phyloP scores from a whole-genome alignment of 2,888 invertebrate species.

The Ernsta delagoae region DNA sequence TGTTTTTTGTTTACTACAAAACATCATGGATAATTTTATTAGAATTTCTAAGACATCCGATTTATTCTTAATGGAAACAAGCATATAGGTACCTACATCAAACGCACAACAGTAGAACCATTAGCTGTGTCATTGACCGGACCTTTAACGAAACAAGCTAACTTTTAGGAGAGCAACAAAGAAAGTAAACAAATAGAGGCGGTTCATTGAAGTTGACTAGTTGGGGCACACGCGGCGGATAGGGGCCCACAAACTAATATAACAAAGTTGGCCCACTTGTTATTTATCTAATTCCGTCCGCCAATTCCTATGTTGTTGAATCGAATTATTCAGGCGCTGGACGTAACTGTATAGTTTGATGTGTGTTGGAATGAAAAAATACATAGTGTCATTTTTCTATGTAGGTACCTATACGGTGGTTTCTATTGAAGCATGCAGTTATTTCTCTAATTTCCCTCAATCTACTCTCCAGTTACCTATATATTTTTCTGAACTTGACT shows the following conservation, averaged over 20 bases:
- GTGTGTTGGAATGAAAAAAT: neutral
- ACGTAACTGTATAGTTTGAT: neutral
- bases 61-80: too few species aligned
- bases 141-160: conserved; percentile 7
- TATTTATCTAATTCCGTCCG: conserved; percentile 57
- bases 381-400: neutral
- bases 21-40: too few species aligned
- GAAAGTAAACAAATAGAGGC: conserved; percentile 50
- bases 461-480: too few species aligned
- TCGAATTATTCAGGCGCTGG: conserved; percentile 16
- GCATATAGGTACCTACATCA: too few species aligned
- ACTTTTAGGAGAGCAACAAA: conserved; percentile 46
- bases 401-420: neutral
- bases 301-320: conserved; percentile 23
- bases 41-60: too few species aligned
- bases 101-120: neutral
- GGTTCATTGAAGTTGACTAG: conserved; percentile 58
- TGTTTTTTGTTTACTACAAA: too few species aligned
- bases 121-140: conserved; percentile 10
- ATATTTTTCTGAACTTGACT: neutral
- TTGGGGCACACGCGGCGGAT: conserved; percentile 55
- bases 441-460: too few species aligned
- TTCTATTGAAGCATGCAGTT: neutral
- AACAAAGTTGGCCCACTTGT: conserved; percentile 52
- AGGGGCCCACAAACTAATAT: conserved; percentile 60